Conservation (phyloP, 2,888 invertebrate species). For the Smittia aterrima region DNA sequence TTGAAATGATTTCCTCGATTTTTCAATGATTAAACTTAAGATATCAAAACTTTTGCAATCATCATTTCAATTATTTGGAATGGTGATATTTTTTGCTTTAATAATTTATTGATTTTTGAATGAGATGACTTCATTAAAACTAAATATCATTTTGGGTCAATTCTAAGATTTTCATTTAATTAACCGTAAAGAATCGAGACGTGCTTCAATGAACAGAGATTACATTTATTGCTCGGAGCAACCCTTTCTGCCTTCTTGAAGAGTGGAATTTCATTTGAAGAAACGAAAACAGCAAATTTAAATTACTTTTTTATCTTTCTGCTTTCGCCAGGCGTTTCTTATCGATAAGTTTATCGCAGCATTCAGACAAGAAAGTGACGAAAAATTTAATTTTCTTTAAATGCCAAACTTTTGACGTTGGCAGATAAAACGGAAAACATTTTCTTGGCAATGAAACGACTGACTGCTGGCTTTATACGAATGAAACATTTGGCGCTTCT, state of each 20-base stretch:
- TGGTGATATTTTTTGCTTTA: too few relatives aligned
- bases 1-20: too few relatives aligned
- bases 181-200: not conserved
- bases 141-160: not conserved
- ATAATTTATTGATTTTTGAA: not conserved
- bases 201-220: not conserved
- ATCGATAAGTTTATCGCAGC: not conserved
- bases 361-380: too few relatives aligned
- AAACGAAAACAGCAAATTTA: not conserved
- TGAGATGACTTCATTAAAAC: not conserved
- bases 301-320: not conserved
- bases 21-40: too few relatives aligned
- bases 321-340: not conserved
- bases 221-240: not conserved
- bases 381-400: too few relatives aligned
- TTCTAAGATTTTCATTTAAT: not conserved
- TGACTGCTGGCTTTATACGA: too few relatives aligned
- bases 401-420: not conserved
- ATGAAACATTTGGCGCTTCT: too few relatives aligned
- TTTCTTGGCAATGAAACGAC: not conserved
- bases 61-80: too few relatives aligned
- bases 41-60: too few relatives aligned
- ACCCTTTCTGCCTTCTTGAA: too few relatives aligned
- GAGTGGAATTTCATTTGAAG: too few relatives aligned
- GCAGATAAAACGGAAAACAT: not conserved